Evolutionary conservation across 2,797 vertebrate species (phyloP).

Genomic region (Halcyon leucocephala): DNA sequence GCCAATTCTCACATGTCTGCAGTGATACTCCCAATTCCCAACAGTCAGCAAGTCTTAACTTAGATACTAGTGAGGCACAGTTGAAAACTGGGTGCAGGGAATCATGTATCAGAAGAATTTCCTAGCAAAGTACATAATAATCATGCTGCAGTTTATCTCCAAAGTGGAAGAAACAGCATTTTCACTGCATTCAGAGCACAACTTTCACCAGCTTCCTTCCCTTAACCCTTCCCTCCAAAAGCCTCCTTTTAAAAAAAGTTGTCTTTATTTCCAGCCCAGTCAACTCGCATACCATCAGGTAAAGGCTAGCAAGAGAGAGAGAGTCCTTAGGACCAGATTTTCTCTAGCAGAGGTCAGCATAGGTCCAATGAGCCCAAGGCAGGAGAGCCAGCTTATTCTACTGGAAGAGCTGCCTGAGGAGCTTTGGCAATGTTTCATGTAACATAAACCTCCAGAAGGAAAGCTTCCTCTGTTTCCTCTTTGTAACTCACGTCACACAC

Average conservation of each 20-base stretch:
- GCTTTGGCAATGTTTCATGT: neutral
- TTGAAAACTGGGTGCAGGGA: neutral
- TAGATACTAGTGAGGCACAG: neutral
- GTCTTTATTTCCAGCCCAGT: neutral
- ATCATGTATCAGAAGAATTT: neutral
- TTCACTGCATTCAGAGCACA: neutral
- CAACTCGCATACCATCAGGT: neutral
- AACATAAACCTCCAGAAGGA: slow-evolving; percentile 17
- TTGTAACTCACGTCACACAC: neutral
- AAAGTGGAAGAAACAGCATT: neutral
- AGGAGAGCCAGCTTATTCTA: slow-evolving; percentile 5
- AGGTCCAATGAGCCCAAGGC: neutral
- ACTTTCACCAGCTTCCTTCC: neutral
- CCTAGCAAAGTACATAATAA: neutral
- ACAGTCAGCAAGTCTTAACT: neutral
- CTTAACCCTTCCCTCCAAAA: neutral
- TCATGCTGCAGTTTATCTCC: neutral
- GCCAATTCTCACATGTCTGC: neutral
- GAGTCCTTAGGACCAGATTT: neutral
- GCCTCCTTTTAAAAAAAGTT: neutral
- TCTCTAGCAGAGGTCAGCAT: neutral
- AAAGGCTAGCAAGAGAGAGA: neutral
- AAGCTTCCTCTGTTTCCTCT: neutral
- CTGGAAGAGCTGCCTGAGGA: slow-evolving; percentile 1
- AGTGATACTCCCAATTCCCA: neutral